These are phyloP conservation scores for Vollenhovia emeryi DNA, from an alignment of 1,140 invertebrate genomes.

Conservation along the genomic window DNA sequence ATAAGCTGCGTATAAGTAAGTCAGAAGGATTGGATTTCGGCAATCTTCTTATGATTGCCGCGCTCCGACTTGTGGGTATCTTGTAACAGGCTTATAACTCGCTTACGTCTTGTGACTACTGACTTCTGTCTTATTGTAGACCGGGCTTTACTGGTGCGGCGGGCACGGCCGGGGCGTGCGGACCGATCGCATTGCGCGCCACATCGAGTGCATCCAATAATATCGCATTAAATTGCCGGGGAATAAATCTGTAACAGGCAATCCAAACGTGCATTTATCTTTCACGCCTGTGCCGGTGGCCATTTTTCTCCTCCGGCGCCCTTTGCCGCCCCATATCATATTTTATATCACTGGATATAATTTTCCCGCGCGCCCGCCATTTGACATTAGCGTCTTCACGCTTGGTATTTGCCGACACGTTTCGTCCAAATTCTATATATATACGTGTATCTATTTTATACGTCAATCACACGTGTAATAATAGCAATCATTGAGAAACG, in stretches of 20 bases:
- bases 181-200: conserved; percentile 8
- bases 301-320: conserved; percentile 10
- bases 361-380: neutral
- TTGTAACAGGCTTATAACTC: too few species aligned
- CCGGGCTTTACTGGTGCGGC: neutral
- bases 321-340: conserved; percentile 3
- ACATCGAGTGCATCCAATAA: conserved; percentile 36
- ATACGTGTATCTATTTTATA: neutral
- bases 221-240: conserved; percentile 30
- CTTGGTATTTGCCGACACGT: neutral
- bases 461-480: neutral
- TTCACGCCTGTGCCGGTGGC: conserved; percentile 17
- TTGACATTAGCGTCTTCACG: neutral
- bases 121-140: too few species aligned
- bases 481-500: neutral
- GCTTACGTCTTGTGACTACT: too few species aligned
- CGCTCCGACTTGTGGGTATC: too few species aligned
- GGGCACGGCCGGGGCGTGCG: neutral
- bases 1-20: too few species aligned
- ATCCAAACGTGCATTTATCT: conserved; percentile 50
- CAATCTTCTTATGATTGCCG: too few species aligned
- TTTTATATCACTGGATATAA: conserved; percentile 38
- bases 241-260: conserved; percentile 17
- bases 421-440: neutral
- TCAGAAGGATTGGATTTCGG: too few species aligned